phyloP scores from a whole-genome alignment of 2,113 vertebrate genomes.

The Cinclus cinclus region DNA sequence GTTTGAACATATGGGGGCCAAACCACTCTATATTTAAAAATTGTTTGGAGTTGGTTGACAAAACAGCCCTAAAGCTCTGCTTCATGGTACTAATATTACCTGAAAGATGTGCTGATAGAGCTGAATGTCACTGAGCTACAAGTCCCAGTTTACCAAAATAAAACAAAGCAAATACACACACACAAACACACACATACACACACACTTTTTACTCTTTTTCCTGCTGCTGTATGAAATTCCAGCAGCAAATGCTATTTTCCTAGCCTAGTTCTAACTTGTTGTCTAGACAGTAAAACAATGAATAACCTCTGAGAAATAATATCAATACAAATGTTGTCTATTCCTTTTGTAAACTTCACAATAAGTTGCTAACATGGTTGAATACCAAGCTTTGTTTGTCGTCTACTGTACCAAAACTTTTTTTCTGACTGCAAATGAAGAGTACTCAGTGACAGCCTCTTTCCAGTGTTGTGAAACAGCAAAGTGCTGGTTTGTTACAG shows the following conservation, averaged over 20 bases:
- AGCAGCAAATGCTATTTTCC: neutral
- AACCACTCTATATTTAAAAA: neutral
- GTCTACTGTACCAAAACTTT: constrained; percentile 4
- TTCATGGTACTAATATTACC: neutral
- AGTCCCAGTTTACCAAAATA: constrained; percentile 20
- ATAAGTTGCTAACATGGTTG: constrained; percentile 32
- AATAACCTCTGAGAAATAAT: constrained; percentile 23
- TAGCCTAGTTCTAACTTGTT: neutral
- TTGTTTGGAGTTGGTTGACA: neutral
- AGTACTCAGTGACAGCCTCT: constrained; percentile 4
- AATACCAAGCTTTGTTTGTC: constrained; percentile 38
- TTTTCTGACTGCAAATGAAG: constrained; percentile 11
- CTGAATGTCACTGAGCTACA: neutral
- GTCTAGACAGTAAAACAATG: constrained; percentile 41
- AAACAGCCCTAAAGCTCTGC: neutral
- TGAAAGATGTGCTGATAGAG: neutral
- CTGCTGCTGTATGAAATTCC: neutral
- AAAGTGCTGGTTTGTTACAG: neutral
- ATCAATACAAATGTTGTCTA: neutral
- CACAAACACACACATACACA: neutral
- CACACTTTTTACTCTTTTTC: neutral
- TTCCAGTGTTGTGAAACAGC: neutral
- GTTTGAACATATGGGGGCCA: neutral
- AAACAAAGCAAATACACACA: neutral
- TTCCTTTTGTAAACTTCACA: constrained; percentile 52